A percentile compares a stretch with the other conserved stretches of the same genome.
Evolutionary conservation across 2,797 vertebrate species (phyloP).

Genomic region (Morelia viridis): DNA sequence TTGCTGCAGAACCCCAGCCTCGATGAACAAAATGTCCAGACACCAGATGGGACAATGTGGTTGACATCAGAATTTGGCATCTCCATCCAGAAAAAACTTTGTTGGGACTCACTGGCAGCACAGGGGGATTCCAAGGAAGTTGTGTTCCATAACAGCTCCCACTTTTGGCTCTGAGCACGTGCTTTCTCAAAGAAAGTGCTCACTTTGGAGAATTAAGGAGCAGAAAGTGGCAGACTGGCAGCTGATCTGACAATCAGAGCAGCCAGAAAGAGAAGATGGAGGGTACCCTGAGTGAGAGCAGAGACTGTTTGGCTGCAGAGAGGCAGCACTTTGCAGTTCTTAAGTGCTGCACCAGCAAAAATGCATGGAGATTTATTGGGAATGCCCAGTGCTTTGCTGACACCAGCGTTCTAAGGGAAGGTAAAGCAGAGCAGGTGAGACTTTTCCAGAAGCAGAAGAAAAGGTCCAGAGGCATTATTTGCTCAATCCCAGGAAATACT

Average conservation of each 20-base stretch:
- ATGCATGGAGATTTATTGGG: conserved; percentile 10
- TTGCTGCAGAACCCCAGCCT: neutral
- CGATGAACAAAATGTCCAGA: neutral
- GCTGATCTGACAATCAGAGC: neutral
- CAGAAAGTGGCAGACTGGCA: neutral
- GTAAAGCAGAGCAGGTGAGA: neutral
- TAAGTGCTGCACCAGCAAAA: conserved; percentile 20
- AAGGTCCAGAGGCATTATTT: neutral
- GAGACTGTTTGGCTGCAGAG: conserved; percentile 8
- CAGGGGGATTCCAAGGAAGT: neutral
- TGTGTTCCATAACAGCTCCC: neutral
- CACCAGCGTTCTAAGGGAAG: neutral
- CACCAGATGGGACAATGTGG: neutral
- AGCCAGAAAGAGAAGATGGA: conserved; percentile 6
- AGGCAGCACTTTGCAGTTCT: conserved; percentile 23
- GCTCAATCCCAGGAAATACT: neutral
- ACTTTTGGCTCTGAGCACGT: neutral
- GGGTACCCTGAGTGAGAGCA: neutral
- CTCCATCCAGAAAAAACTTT: neutral
- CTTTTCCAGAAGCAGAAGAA: neutral
- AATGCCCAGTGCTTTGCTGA: neutral
- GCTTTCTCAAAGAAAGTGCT: neutral
- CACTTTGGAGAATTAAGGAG: neutral
- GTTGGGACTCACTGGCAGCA: neutral
- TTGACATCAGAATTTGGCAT: neutral